Conservation (phyloP, 2,113 vertebrate genomes). For the Paradoxurus hermaphroditus region DNA sequence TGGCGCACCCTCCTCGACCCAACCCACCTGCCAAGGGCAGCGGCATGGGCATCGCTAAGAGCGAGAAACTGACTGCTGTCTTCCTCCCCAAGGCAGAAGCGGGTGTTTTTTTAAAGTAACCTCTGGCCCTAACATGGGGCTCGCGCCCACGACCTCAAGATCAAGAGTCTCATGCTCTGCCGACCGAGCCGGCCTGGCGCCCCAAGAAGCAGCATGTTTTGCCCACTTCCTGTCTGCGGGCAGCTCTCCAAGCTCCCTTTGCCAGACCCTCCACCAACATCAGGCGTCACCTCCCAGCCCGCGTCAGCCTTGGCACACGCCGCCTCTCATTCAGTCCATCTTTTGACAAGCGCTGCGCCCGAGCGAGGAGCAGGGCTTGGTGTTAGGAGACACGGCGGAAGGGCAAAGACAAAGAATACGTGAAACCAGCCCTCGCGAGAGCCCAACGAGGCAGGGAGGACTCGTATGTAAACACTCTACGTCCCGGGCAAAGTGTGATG, state of each 20-base stretch:
- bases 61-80: background rate
- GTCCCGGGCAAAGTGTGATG: fast-evolving
- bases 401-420: background rate
- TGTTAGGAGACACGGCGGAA: background rate
- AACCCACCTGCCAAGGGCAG: background rate
- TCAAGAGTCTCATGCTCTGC: background rate
- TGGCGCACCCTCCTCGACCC: background rate
- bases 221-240: background rate
- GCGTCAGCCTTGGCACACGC: background rate
- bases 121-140: background rate
- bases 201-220: background rate
- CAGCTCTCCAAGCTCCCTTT: background rate
- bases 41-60: background rate
- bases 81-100: background rate
- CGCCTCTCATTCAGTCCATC: background rate
- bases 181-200: background rate
- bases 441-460: background rate
- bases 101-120: background rate
- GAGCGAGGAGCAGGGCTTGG: background rate
- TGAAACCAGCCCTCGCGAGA: background rate
- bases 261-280: background rate
- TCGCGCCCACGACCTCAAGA: background rate
- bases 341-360: background rate
- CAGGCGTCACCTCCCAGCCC: background rate
- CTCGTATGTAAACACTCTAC: background rate